Evolutionary conservation across 2,113 vertebrate species (phyloP).

Genomic region (Empidonax traillii): DNA sequence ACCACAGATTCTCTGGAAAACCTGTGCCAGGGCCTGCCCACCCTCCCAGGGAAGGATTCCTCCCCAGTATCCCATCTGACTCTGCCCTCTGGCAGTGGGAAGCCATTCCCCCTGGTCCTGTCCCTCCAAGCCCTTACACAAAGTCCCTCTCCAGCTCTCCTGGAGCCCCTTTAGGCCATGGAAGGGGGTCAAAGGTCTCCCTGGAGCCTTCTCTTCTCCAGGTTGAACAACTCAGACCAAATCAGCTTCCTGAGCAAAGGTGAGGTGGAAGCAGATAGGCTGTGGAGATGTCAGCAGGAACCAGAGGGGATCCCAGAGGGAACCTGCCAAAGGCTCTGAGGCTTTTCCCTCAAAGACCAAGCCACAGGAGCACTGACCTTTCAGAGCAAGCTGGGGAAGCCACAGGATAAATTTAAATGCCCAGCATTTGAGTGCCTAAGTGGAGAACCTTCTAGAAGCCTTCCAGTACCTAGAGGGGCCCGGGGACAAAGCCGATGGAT

Average conservation of each 20-base stretch:
- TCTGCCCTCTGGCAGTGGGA: background rate
- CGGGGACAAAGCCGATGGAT: fast-evolving
- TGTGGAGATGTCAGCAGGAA: background rate
- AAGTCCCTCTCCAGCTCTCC: background rate
- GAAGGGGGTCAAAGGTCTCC: background rate
- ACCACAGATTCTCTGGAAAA: background rate
- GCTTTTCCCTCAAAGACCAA: background rate
- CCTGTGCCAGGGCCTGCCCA: background rate
- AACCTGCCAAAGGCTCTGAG: background rate
- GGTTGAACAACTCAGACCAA: background rate
- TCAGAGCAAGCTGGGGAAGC: background rate
- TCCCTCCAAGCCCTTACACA: no score
- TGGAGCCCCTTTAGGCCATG: background rate
- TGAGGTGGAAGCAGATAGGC: background rate
- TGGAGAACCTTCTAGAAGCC: background rate
- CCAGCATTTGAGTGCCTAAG: background rate
- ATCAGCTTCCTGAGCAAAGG: background rate
- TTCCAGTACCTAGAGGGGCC: background rate
- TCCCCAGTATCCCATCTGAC: background rate
- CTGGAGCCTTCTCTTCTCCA: background rate
- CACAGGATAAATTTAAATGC: background rate
- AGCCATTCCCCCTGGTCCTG: background rate
- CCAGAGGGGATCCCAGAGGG: background rate
- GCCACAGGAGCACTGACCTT: fast-evolving
- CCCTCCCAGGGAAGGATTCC: background rate